Evolutionary conservation across 2,797 vertebrate genomes (phyloP), one percentile per base, ranked within the genome.

Genomic region (Brachyrhaphis roseni): DNA sequence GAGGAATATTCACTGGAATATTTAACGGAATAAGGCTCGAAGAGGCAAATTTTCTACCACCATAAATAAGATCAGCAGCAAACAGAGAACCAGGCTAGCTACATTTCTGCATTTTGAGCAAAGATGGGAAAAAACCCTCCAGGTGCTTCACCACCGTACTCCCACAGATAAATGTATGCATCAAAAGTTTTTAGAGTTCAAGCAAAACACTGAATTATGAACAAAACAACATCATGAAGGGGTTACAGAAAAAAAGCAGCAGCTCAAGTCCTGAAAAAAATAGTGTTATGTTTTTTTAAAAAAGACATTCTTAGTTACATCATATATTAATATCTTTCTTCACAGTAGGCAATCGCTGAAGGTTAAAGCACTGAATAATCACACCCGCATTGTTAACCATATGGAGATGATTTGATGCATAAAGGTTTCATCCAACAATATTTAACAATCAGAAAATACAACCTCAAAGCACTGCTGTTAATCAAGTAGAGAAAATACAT

Each of bases 401-500:
- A 74, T 4, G n/a, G 10, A 41, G 34, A 73, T 12, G 78, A 82
- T 51, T 66, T 16, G 15, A 36, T 8, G 23, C 70, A 68, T 77
- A 76, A 79, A 68, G 34, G 2, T 10, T 74, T 75, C 66, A 34
- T 76, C 76, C 7, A 72, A 82, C 41, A 82, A 72, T 47, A 75
- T 64, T 20, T 53, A 2, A 36, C 41, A 34, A 80, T 80, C 13
- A 66, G 28, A 76, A 82, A 80, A 72, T 28, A 59, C 46, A 23
- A 41, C 66, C 39, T 77, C 43, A 78, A 78, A 87, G 70, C 74
- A 76, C 74, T 77, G 77, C 77, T 7, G 0, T 75, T 53, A 81
- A 79, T 78, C 53, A 73, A 76, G 76, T 70, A 43, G 72, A 80
- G 51, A 76, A 66, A 64, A 39, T 86, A 89, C 83, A 92, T 89